Base-by-base conservation (phyloP, 2,113 vertebrate species). In the Coptodon bakossiorum region DNA sequence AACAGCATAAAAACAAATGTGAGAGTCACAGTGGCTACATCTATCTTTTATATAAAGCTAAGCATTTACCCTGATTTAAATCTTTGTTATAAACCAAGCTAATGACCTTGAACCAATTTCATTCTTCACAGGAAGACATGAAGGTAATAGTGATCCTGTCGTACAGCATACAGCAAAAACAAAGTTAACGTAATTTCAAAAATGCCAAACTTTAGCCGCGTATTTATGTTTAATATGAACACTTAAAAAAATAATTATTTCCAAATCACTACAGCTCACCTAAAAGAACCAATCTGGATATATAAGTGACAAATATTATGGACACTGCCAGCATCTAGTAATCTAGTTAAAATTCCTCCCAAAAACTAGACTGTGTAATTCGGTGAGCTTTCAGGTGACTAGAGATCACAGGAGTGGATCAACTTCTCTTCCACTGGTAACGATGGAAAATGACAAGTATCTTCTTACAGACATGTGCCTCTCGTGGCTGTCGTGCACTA, bases 391-490 rank as follows among this genome's bases (percentile, higher is more conserved):
- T 89, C 57, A 54, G 71, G 34, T 71, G 86, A 82, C 59, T 54
- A 52, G 50, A 22, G 7, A 76, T 31, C 61, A 86, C 59, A 53
- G 4, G 68, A 86, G 48, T 48, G 63, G 86, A 52, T 81, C 11
- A 45, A 89, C 86, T 85, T 85, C 66, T 87, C 63, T 71, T 81
- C 81, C 86, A 38, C 50, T 5, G 6, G 53, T 31, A 63, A 79
- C 22, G 73, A 56, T 53, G 45, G 48, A 19, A 71, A 54, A 87
- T 91, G 89, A 84, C 61, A 85, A 88, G 90, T 88, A 85, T 76
- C 86, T 83, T 90, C 85, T 78, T 13, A 56, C 5, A 81, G 76
- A 56, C 79, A 66, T 31, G 14, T 36, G 27, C 82, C 83, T 45
- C 29, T 80, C 6, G 29, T 50, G 5, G 66, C 83, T 34, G 81